These are phyloP conservation scores for Dasyornis broadbenti DNA, from an alignment of 2,113 vertebrate species.

Conservation along the genomic window DNA sequence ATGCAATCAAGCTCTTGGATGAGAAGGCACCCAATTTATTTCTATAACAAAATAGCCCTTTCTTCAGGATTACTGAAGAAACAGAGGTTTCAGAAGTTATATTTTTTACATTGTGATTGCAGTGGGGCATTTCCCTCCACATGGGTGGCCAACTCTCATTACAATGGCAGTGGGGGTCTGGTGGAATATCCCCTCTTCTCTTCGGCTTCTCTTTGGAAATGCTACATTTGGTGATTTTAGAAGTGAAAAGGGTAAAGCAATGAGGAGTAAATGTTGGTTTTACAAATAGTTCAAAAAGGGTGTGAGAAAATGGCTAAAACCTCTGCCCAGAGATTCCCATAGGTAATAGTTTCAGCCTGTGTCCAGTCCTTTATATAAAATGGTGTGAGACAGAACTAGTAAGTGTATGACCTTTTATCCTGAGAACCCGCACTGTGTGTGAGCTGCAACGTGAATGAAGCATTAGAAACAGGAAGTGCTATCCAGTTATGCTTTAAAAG, in stretches of 20 bases:
- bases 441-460: neutral
- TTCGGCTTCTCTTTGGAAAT: neutral
- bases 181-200: neutral
- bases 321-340: neutral
- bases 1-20: fast-evolving
- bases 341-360: neutral
- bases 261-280: neutral
- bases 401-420: neutral
- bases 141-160: neutral
- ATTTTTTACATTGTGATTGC: neutral
- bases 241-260: neutral
- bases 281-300: neutral
- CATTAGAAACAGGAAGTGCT: neutral
- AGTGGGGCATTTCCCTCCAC: neutral
- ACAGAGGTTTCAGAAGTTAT: neutral
- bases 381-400: neutral
- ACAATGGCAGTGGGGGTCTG: neutral
- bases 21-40: neutral
- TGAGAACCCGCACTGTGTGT: neutral
- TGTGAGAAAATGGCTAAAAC: neutral
- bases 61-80: neutral
- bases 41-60: neutral
- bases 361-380: neutral
- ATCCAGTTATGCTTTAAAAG: neutral
- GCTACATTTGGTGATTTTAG: neutral